Base-by-base conservation (phyloP, 2,888 invertebrate species). In the Drosophila mulleri region DNA sequence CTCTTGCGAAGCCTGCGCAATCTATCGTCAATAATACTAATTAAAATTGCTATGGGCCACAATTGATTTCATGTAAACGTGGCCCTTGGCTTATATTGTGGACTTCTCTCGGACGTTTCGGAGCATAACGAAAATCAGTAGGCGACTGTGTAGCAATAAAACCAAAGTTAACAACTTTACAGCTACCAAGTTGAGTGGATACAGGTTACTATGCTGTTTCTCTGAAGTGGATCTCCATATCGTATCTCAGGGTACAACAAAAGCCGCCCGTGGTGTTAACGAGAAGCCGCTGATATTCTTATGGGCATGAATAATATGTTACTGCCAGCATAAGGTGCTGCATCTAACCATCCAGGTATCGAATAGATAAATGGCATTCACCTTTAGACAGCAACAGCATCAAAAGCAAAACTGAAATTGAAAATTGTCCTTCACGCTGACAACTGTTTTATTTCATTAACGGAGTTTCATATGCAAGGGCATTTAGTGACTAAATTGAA, bases 161-260 rank as follows among this genome's bases (percentile, higher is more conserved):
- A 89, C 70, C 68, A 29, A 61, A 82, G 64, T 81, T 88, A 87
- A 90, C 80, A 82, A 70, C 80, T 75, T 82, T 84, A 87, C 84
- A 75, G 82, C 82, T 72, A 53, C 61, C 81, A 66, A 62, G 45
- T 59, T 65, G 50, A 60, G 61, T 62, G 32, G 73, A 61, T 63
- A 69, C 72, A 78, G 73, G 65, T 68, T 54, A 47, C 67, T 67
- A 18, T 42, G 59, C 39, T 62, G 12, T 41, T 39, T 26, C 57
- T n/a, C 23, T 39, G 52, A 75, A 50, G 44, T 20, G 52, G 53
- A 57, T 29, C 54, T 48, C n/a, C 56, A 53, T 52, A 45, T 58
- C 44, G 47, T 42, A 60, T 61, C 58, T 39, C 12, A n/a, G 26
- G 26, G 5, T 6, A 7, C 23, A 35, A 50, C 11, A 54, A 29